Evolutionary conservation across 2,113 vertebrate genomes (phyloP), one percentile per base, ranked within the genome.

Genomic region (Epinephelus lanceolatus): DNA sequence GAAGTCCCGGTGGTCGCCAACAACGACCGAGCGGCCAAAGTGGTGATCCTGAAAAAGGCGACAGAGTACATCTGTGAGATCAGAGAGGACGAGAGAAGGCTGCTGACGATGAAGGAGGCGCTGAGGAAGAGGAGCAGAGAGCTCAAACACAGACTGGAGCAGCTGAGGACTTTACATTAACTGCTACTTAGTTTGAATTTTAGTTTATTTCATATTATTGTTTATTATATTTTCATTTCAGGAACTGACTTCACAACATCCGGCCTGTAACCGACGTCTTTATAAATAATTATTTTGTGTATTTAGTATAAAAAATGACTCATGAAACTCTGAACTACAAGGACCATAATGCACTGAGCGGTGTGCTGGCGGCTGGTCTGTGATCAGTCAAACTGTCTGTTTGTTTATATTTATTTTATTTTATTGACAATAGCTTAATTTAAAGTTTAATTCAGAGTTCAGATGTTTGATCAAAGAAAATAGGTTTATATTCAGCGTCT

Each of bases 31-130:
- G 97, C 97, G 0, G 96, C 98, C 45, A 99, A 98, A 80, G 98
- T 98, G 11, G 94, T 96, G 4, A 98, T 99, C 89, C 95, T 99
- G 65, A 98, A 97, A 94, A 97, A 96, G 83, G 98, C 98, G 3
- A 94, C 96, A 0, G 96, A 96, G n/a, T 97, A 97, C 0, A 96
- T 98, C 90, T 63, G 91, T 69, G 95, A 95, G 37, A 88, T 98
- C 89, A 93, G 96, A 80, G 91, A 94, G 0, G 96, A 97, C 0
- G 97, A 99, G 61, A 96, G 95, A 30, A 96, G 94, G 94, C 96
- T 99, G 79, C 71, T 95, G 0, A 90, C 92, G 1, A 94, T 82
- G 71, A 97, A 96, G 87, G 97, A 97, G 1, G 95, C 95, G 74
- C 93, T 98, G 90, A 95, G 95, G 89, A 93, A 88, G 77, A 95